Evolutionary conservation across 2,888 invertebrate genomes (phyloP).

Genomic region (Ctena decussata): DNA sequence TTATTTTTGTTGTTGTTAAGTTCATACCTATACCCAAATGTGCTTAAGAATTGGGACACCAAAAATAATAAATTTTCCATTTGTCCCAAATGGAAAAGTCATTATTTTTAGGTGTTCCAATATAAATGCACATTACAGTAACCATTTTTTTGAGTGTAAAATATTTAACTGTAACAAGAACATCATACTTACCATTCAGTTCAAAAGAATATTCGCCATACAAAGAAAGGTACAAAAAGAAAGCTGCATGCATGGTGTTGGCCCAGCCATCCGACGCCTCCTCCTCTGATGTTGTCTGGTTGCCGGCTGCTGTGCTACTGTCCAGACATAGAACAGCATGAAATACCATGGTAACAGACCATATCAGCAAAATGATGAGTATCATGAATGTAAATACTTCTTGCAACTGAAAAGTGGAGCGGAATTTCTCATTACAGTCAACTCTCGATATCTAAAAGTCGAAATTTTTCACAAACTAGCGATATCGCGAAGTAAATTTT

Average conservation of each 20-base stretch:
- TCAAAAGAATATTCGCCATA: not conserved
- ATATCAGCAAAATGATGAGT: not conserved
- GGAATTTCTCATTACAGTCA: not conserved
- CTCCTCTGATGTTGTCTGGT: not conserved
- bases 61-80: too few species aligned
- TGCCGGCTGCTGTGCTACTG: not conserved
- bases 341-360: not conserved
- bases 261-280: not conserved
- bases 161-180: too few species aligned
- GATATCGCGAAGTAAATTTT: too few species aligned
- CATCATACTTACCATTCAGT: not conserved
- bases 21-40: too few species aligned
- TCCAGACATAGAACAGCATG: not conserved
- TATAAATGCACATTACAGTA: too few species aligned
- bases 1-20: too few species aligned
- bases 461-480: too few species aligned
- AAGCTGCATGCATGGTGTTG: not conserved
- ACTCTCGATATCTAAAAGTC: not conserved
- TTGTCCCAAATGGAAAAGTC: too few species aligned
- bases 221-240: not conserved
- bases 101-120: too few species aligned
- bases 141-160: too few species aligned
- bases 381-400: not conserved
- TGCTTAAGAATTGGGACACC: too few species aligned
- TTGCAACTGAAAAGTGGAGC: not conserved